Conservation (phyloP, 2,797 vertebrate genomes). For the Enteromius paludinosus region DNA sequence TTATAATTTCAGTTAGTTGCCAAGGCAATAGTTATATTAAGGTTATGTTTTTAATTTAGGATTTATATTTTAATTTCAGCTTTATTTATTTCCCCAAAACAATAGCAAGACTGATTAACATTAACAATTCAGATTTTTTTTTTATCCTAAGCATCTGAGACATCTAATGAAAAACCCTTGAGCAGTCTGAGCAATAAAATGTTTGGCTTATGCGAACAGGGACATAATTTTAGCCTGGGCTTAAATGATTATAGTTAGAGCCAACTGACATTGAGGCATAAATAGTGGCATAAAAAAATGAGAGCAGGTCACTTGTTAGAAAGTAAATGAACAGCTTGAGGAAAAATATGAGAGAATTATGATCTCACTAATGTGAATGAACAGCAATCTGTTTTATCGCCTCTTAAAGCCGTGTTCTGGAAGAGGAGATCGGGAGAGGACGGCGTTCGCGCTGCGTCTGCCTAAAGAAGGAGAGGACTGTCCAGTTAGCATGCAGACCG, state of each 20-base stretch:
- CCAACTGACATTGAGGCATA: slow-evolving; percentile 25
- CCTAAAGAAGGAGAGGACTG: slow-evolving; percentile 86
- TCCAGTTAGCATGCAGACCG: slow-evolving; percentile 81
- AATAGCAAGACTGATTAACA: background rate
- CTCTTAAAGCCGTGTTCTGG: slow-evolving; percentile 86
- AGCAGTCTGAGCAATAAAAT: background rate
- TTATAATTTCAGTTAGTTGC: background rate
- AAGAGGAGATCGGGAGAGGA: slow-evolving; percentile 81
- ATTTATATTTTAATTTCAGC: background rate
- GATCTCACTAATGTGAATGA: slow-evolving; percentile 11
- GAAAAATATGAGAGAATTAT: slow-evolving; percentile 25
- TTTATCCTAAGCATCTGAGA: background rate
- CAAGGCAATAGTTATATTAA: background rate
- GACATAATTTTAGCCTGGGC: slow-evolving; percentile 55
- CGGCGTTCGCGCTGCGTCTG: slow-evolving; percentile 83
- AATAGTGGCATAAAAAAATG: slow-evolving; percentile 39
- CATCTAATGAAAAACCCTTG: background rate
- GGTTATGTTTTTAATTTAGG: background rate
- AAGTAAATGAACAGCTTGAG: slow-evolving; percentile 12
- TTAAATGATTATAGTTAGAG: slow-evolving; percentile 27
- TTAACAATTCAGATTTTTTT: background rate
- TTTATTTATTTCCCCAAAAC: background rate
- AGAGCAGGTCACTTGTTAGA: slow-evolving; percentile 38
- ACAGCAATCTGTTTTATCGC: slow-evolving; percentile 16
- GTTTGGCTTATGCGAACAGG: slow-evolving; percentile 43